A percentile compares a stretch with the other conserved stretches of the same genome.
These are phyloP conservation scores for Neotragus pygmaeus DNA, from an alignment of 2,113 vertebrate species.

Conservation along the genomic window DNA sequence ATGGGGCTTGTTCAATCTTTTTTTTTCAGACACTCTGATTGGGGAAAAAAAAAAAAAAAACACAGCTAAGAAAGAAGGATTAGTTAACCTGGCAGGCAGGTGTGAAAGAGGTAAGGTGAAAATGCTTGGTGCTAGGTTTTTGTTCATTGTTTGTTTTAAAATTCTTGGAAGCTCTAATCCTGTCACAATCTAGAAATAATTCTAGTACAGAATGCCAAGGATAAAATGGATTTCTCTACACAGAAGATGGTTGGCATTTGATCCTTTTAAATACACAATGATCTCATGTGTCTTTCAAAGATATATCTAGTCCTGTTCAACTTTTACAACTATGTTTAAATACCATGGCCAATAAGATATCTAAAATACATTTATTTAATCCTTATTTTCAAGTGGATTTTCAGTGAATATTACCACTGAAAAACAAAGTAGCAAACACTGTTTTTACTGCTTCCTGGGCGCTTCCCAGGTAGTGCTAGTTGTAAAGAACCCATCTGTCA, in stretches of 20 bases:
- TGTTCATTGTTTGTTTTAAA: conserved; percentile 24
- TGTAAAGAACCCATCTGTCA: not conserved
- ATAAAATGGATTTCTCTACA: conserved; percentile 35
- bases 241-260: not conserved
- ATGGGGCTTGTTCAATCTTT: not conserved
- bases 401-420: not conserved
- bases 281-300: not conserved
- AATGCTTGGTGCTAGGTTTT: not conserved
- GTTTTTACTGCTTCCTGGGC: not conserved
- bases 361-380: not conserved
- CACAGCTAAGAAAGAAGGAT: not conserved
- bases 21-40: not conserved
- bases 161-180: not conserved
- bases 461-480: not conserved
- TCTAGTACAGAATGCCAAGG: not conserved
- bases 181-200: conserved; percentile 20
- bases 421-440: not conserved
- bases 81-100: not conserved
- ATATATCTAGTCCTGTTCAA: not conserved
- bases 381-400: not conserved
- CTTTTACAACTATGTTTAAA: not conserved
- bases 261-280: conserved; percentile 13
- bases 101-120: not conserved
- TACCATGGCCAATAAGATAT: not conserved
- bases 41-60: not conserved